Conservation (phyloP, 2,113 vertebrate genomes). For the Tichodroma muraria region DNA sequence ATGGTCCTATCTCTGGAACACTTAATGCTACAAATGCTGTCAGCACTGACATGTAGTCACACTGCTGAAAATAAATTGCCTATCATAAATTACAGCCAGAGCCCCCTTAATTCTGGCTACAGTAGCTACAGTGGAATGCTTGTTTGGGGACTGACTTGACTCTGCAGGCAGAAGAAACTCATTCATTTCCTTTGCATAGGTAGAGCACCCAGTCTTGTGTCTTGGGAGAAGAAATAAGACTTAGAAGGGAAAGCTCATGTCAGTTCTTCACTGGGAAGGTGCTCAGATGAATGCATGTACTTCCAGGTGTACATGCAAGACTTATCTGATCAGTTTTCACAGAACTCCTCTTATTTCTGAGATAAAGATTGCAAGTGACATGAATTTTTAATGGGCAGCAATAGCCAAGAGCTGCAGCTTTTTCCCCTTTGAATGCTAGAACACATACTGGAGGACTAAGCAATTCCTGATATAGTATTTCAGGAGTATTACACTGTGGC, state of each 20-base stretch:
- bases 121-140: background rate
- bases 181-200: background rate
- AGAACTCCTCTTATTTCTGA: background rate
- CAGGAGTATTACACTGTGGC: background rate
- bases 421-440: background rate
- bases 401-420: background rate
- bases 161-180: background rate
- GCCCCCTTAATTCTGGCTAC: background rate
- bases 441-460: background rate
- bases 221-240: background rate
- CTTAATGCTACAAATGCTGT: background rate
- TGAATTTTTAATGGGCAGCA: background rate
- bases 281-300: background rate
- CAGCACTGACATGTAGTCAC: background rate
- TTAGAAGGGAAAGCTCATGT: background rate
- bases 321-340: background rate
- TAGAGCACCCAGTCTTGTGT: background rate
- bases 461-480: background rate
- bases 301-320: background rate
- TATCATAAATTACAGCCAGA: background rate
- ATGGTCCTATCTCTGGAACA: background rate
- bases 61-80: background rate
- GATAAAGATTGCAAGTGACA: fast-evolving
- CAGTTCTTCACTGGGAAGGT: background rate
- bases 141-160: background rate